Conservation (phyloP, 2,888 invertebrate species). For the Mimas tiliae region DNA sequence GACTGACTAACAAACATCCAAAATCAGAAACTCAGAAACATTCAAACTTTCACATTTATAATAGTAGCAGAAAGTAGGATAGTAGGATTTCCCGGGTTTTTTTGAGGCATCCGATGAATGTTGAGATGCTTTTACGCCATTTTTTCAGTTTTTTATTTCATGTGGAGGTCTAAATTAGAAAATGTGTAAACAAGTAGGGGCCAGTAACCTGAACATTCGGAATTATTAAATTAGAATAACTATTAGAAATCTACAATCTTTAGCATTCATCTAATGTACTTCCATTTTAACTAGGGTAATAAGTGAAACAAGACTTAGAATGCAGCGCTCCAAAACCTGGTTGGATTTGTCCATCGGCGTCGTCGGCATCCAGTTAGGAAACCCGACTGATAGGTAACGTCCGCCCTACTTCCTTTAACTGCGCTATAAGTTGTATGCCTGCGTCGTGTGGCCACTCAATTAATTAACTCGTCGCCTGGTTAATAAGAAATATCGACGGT, state of each 20-base stretch:
- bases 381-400: background rate
- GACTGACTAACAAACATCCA: too few relatives aligned
- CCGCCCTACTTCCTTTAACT: slow-evolving; percentile 5
- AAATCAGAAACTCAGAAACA: too few relatives aligned
- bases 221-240: background rate
- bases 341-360: background rate
- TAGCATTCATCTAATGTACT: background rate
- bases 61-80: too few relatives aligned
- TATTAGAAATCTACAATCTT: background rate
- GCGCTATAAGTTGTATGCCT: background rate
- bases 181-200: background rate
- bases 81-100: too few relatives aligned
- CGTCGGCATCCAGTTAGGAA: background rate
- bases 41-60: too few relatives aligned
- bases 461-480: background rate
- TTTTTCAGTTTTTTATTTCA: too few relatives aligned
- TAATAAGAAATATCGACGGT: background rate
- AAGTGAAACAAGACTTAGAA: slow-evolving; percentile 3
- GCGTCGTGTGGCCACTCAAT: background rate
- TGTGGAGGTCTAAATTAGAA: background rate
- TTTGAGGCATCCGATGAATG: too few relatives aligned
- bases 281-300: slow-evolving; percentile 8
- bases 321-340: slow-evolving; percentile 1
- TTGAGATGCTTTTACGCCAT: too few relatives aligned
- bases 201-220: background rate